Conservation (phyloP, 2,888 invertebrate species). For the Stenurella melanura region DNA sequence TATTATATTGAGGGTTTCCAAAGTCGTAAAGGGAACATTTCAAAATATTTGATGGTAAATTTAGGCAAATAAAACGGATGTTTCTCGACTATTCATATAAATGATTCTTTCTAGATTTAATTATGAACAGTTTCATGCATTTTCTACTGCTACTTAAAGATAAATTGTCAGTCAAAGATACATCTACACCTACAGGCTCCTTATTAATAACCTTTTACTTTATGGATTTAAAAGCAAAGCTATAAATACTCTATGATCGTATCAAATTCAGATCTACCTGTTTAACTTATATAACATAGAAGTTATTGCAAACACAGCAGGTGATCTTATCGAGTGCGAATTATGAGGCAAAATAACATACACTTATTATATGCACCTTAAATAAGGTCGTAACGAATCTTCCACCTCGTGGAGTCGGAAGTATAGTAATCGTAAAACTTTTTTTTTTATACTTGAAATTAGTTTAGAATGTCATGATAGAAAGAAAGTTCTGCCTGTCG, state of each 20-base stretch:
- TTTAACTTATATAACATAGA: neutral
- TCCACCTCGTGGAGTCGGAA: too few species aligned
- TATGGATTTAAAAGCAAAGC: neutral
- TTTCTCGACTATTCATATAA: neutral
- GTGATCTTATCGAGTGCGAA: neutral
- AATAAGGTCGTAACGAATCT: too few species aligned
- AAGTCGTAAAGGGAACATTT: too few species aligned
- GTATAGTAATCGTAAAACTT: too few species aligned
- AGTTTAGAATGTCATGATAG: too few species aligned
- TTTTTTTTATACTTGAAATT: too few species aligned
- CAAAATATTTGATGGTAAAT: neutral
- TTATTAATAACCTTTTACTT: neutral
- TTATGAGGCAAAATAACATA: neutral
- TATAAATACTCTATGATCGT: neutral
- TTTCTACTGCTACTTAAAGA: neutral
- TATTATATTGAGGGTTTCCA: too few species aligned
- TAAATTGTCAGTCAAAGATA: neutral
- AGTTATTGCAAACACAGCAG: neutral
- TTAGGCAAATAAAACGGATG: neutral
- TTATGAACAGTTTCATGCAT: neutral
- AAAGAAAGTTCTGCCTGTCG: too few species aligned
- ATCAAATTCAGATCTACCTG: neutral
- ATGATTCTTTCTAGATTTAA: neutral
- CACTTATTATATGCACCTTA: too few species aligned
- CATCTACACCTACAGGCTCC: neutral